phyloP scores from a whole-genome alignment of 2,113 vertebrate genomes.

The Cichladusa arquata region DNA sequence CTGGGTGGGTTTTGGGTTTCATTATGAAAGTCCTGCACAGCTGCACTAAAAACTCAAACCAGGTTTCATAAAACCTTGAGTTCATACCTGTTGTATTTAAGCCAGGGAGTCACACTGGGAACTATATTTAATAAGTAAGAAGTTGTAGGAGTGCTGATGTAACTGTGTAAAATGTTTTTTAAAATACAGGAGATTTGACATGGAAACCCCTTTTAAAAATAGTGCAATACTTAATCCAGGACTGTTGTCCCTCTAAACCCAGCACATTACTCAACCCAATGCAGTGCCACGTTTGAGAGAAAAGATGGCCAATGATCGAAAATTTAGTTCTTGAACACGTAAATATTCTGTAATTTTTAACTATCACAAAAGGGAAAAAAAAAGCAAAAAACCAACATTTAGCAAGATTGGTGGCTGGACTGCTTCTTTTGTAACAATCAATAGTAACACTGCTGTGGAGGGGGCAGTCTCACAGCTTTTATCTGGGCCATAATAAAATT shows the following conservation, averaged over 20 bases:
- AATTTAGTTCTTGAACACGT: not conserved
- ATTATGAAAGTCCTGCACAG: conserved; percentile 51
- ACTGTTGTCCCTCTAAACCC: not conserved
- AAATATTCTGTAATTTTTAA: not conserved
- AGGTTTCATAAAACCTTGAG: conserved; percentile 46
- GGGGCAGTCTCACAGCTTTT: not conserved
- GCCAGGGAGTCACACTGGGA: conserved; percentile 33
- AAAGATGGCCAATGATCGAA: not conserved
- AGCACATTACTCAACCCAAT: not conserved
- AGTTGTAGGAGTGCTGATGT: conserved; percentile 57
- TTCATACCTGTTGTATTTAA: conserved; percentile 56
- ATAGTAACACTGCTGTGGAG: not conserved
- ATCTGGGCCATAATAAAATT: not conserved
- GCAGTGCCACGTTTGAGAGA: not conserved
- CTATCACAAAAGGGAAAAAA: not conserved
- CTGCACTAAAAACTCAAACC: conserved; percentile 63
- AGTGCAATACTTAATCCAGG: not conserved
- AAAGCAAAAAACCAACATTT: not conserved
- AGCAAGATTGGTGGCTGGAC: not conserved
- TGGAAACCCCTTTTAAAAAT: conserved; percentile 18
- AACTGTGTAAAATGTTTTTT: conserved; percentile 52
- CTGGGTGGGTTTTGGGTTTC: conserved; percentile 53
- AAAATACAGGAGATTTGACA: conserved; percentile 37
- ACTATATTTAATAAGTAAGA: conserved; percentile 62
- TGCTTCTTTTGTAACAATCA: not conserved